phyloP scores from a whole-genome alignment of 2,797 vertebrate genomes.

The Crocodylus rhombifer region DNA sequence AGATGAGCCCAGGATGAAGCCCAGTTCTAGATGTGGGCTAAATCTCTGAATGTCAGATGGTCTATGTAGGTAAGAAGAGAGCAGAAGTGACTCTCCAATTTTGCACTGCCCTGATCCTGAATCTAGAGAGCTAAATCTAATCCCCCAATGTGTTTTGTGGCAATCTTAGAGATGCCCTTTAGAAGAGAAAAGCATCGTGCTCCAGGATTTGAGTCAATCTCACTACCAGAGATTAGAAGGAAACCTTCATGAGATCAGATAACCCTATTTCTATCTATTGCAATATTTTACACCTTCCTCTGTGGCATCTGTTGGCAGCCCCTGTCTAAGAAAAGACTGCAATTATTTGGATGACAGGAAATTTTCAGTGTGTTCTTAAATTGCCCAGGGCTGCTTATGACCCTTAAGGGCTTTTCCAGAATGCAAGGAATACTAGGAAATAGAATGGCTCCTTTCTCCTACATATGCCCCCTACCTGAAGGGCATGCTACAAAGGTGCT shows the following conservation, averaged over 20 bases:
- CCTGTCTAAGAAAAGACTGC: fast-evolving
- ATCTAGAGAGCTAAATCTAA: neutral
- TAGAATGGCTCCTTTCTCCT: fast-evolving
- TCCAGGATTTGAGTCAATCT: neutral
- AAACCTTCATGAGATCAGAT: neutral
- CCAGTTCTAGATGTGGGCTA: too few species aligned
- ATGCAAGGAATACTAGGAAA: neutral
- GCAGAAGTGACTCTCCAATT: too few species aligned
- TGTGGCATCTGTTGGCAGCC: neutral
- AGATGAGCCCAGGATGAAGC: too few species aligned
- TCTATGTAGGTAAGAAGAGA: too few species aligned
- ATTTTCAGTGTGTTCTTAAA: neutral
- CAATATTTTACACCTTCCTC: fast-evolving
- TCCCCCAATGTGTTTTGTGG: fast-evolving
- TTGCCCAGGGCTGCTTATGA: fast-evolving
- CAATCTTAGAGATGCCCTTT: neutral
- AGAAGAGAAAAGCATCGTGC: neutral
- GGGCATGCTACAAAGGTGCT: too few species aligned
- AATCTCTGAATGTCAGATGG: too few species aligned
- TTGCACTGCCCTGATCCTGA: neutral
- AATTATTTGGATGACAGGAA: neutral
- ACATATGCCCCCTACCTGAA: too few species aligned
- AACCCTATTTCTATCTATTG: neutral
- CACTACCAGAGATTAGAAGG: too few species aligned
- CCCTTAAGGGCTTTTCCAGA: neutral